A percentile compares a stretch with the other conserved stretches of the same genome.
Conservation (phyloP, 2,888 invertebrate species). For the Phyllotreta striolata region DNA sequence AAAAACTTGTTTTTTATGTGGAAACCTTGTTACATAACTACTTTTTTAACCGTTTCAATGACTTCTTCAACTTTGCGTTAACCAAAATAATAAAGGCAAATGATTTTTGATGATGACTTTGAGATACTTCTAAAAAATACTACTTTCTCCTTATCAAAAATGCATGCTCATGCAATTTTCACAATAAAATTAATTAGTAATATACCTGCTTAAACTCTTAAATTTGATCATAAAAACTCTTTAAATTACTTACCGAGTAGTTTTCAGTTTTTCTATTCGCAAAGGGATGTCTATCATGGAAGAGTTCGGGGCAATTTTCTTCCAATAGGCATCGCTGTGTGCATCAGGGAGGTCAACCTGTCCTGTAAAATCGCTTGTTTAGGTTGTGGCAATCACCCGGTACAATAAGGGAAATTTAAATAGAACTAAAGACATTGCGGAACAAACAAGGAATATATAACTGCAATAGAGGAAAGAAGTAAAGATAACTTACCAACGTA, state of each 20-base stretch:
- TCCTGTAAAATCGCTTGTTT: constrained; percentile 58
- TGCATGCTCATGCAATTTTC: no score
- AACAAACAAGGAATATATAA: neutral
- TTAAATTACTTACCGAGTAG: constrained; percentile 41
- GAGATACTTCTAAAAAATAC: no score
- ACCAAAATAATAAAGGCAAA: neutral
- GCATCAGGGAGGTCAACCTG: constrained; percentile 76
- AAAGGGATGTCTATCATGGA: constrained; percentile 57
- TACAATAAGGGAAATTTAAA: constrained; percentile 22
- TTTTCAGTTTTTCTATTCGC: constrained; percentile 59
- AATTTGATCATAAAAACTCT: no score
- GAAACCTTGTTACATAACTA: no score
- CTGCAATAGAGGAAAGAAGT: neutral
- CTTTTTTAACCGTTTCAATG: no score
- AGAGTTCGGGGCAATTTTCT: constrained; percentile 68
- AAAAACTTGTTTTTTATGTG: no score
- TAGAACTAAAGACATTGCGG: neutral
- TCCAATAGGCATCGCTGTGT: constrained; percentile 76
- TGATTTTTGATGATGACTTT: no score
- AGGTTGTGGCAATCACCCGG: no score
- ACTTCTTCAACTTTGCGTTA: no score
- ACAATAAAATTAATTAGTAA: no score
- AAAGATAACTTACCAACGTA: constrained; percentile 69
- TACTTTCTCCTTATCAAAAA: no score
- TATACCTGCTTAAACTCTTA: no score